Evolutionary conservation across 1,140 invertebrate genomes (phyloP).

Genomic region (Kradibia gibbosae): DNA sequence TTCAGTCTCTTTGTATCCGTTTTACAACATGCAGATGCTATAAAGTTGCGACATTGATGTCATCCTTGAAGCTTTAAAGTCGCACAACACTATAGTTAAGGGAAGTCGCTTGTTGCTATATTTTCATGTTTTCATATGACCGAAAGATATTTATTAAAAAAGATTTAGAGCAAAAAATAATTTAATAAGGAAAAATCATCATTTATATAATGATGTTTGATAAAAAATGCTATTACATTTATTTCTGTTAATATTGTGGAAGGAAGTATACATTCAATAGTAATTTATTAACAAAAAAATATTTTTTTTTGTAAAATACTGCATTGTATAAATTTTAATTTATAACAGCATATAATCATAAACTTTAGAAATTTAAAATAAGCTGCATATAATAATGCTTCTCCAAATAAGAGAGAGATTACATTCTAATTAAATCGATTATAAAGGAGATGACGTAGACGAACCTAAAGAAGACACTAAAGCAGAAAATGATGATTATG

Average conservation of each 20-base stretch:
- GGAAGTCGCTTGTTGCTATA: not conserved
- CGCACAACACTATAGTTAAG: not conserved
- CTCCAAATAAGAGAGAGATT: conserved; percentile 38
- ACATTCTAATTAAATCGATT: conserved; percentile 56
- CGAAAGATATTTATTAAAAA: not conserved
- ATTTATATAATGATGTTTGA: too few species aligned
- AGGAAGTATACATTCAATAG: too few species aligned
- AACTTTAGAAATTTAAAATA: too few species aligned
- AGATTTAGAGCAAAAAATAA: too few species aligned
- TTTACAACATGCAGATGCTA: conserved; percentile 63
- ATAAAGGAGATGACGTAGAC: not conserved
- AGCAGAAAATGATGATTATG: conserved; percentile 50
- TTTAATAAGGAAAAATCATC: too few species aligned
- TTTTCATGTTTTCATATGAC: not conserved
- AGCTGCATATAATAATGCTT: too few species aligned
- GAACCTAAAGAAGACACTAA: conserved; percentile 46
- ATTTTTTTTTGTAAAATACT: too few species aligned
- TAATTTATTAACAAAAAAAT: too few species aligned
- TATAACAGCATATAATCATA: too few species aligned
- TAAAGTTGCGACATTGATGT: conserved; percentile 57
- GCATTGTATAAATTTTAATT: too few species aligned
- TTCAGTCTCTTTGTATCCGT: conserved; percentile 70
- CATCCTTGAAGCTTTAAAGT: conserved; percentile 28
- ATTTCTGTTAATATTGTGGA: too few species aligned
- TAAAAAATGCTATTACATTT: too few species aligned